These are phyloP conservation scores for Conger conger DNA, from an alignment of 2,113 vertebrate genomes.

Conservation along the genomic window DNA sequence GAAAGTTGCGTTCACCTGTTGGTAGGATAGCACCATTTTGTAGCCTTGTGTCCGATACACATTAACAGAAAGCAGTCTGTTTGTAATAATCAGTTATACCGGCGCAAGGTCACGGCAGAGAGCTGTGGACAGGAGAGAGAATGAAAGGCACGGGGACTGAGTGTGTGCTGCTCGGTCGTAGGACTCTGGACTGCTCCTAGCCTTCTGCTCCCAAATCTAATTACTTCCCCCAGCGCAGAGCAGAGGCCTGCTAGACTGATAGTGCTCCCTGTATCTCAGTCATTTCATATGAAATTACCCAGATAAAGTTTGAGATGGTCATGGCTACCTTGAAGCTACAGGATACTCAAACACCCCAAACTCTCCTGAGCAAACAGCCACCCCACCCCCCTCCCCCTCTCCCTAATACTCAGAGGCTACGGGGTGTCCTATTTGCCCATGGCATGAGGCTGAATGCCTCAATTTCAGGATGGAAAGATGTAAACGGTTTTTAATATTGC, in stretches of 20 bases:
- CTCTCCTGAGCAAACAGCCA: not conserved
- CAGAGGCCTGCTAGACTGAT: not conserved
- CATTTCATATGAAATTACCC: slow-evolving; percentile 10
- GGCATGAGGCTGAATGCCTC: not conserved
- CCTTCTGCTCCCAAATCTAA: no score
- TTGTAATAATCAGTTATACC: slow-evolving; percentile 1
- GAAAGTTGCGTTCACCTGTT: not conserved
- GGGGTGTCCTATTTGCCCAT: not conserved
- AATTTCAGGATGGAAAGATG: not conserved
- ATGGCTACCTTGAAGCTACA: not conserved
- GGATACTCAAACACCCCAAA: slow-evolving; percentile 17
- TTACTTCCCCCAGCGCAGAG: slow-evolving; percentile 3
- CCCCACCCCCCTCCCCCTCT: not conserved
- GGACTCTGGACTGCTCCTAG: not conserved
- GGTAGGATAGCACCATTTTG: not conserved
- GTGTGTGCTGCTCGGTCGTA: slow-evolving; percentile 11
- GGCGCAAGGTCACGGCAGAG: not conserved
- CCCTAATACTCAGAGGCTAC: not conserved
- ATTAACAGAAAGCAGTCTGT: not conserved
- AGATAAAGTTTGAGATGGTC: slow-evolving; percentile 19
- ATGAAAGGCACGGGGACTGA: not conserved
- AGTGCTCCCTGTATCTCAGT: not conserved
- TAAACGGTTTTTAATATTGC: not conserved
- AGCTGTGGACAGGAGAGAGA: not conserved
- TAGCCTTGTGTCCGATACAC: not conserved